Conservation (phyloP, 2,113 vertebrate species). For the Morone saxatilis region DNA sequence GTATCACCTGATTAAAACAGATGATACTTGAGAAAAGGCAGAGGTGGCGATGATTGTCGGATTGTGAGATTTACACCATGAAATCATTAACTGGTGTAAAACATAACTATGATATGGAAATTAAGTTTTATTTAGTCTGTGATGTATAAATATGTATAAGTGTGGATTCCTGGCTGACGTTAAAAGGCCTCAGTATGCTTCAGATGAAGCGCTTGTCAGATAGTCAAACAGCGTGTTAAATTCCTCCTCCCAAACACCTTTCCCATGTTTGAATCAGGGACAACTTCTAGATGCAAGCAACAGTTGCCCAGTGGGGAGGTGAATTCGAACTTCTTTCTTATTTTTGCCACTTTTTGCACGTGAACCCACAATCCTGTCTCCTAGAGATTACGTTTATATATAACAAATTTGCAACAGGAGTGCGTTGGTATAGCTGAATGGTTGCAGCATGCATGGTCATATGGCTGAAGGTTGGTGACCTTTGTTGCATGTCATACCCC, state of each 20-base stretch:
- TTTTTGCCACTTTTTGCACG: not conserved
- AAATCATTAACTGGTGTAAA: slow-evolving; percentile 9
- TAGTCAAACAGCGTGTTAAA: not conserved
- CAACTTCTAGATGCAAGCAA: not conserved
- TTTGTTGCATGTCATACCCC: too few relatives aligned
- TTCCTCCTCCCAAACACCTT: too few relatives aligned
- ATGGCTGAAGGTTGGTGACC: too few relatives aligned
- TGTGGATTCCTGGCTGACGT: slow-evolving; percentile 3
- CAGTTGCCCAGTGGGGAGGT: too few relatives aligned
- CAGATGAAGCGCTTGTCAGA: not conserved
- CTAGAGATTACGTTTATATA: not conserved
- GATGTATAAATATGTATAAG: not conserved
- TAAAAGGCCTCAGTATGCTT: slow-evolving; percentile 6
- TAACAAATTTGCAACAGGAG: not conserved
- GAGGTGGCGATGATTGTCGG: not conserved
- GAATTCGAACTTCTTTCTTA: not conserved
- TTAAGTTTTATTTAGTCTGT: not conserved
- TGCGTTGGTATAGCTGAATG: too few relatives aligned
- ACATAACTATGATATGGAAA: not conserved
- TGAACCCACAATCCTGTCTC: not conserved
- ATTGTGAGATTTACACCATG: slow-evolving; percentile 9
- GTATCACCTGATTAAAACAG: slow-evolving; percentile 36
- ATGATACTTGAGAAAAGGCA: slow-evolving; percentile 28
- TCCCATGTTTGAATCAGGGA: not conserved
- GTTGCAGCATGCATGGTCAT: too few relatives aligned